Evolutionary conservation across 2,113 vertebrate genomes (phyloP).

Genomic region (Dendrocopos noguchii): DNA sequence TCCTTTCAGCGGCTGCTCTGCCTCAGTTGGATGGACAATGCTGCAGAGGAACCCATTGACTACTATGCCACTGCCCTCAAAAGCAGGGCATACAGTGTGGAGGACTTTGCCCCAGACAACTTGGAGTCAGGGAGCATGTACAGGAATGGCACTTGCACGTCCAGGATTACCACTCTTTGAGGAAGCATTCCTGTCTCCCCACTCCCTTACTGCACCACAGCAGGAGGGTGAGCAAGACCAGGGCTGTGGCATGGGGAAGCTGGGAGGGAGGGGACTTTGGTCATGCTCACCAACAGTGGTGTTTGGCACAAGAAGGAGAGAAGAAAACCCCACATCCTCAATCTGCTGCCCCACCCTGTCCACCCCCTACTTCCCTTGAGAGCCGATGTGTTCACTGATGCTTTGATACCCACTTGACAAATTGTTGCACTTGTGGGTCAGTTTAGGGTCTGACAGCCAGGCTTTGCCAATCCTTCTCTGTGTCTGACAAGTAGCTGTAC

Average conservation of each 20-base stretch:
- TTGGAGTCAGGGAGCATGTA: conserved; percentile 84
- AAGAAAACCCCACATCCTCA: background rate
- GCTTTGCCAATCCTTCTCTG: background rate
- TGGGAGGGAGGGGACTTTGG: background rate
- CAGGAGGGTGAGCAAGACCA: background rate
- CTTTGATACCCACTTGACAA: background rate
- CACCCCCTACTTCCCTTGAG: background rate
- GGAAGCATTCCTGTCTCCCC: background rate
- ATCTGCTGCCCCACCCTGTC: background rate
- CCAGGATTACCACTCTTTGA: conserved; percentile 84
- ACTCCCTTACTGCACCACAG: background rate
- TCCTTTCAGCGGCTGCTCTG: conserved; percentile 91
- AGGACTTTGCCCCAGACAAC: conserved; percentile 87
- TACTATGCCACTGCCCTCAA: conserved; percentile 91
- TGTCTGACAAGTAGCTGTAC: background rate
- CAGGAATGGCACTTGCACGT: conserved; percentile 89
- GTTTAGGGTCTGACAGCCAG: background rate
- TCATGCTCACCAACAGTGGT: background rate
- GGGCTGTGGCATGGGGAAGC: background rate
- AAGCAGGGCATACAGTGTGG: conserved; percentile 88
- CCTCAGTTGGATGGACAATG: conserved; percentile 90
- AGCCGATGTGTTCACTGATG: background rate
- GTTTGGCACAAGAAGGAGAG: background rate
- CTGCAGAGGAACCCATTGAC: conserved; percentile 88
- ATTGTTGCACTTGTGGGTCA: background rate